A percentile compares a stretch with the other conserved stretches of the same genome.
These are phyloP conservation scores for Phengaris alcon DNA, from an alignment of 2,888 invertebrate species.

Conservation along the genomic window DNA sequence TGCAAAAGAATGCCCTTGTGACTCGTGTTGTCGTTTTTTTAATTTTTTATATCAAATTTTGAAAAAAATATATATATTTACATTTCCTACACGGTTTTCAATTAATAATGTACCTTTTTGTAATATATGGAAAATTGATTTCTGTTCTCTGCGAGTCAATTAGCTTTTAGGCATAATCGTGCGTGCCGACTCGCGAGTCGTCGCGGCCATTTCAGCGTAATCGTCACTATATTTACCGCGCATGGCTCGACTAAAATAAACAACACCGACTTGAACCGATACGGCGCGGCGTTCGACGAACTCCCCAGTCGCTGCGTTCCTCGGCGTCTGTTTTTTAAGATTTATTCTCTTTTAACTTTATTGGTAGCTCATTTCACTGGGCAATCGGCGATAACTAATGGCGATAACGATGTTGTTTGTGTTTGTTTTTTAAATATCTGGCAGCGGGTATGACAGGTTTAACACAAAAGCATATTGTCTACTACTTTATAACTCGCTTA, in stretches of 20 bases:
- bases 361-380: background rate
- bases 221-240: slow-evolving; percentile 37
- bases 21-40: too few relatives aligned
- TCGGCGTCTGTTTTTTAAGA: slow-evolving; percentile 16
- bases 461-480: too few relatives aligned
- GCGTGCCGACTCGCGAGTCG: background rate
- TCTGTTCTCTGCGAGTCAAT: slow-evolving; percentile 25
- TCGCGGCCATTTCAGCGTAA: background rate
- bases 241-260: slow-evolving; percentile 52
- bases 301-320: slow-evolving; percentile 29
- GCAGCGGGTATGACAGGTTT: too few relatives aligned
- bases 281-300: slow-evolving; percentile 42
- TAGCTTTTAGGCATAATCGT: slow-evolving; percentile 16
- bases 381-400: background rate
- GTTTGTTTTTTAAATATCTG: background rate
- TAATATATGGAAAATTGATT: too few relatives aligned
- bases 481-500: too few relatives aligned
- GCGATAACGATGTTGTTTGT: background rate
- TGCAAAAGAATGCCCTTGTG: too few relatives aligned
- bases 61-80: too few relatives aligned
- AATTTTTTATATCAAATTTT: too few relatives aligned
- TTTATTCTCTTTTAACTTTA: slow-evolving; percentile 10
- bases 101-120: too few relatives aligned
- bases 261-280: slow-evolving; percentile 47
- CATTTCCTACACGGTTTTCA: too few relatives aligned